Percentiles rank a stretch among this genome's conserved stretches.
Conservation (phyloP, 2,888 invertebrate species). For the Apamea sordens region DNA sequence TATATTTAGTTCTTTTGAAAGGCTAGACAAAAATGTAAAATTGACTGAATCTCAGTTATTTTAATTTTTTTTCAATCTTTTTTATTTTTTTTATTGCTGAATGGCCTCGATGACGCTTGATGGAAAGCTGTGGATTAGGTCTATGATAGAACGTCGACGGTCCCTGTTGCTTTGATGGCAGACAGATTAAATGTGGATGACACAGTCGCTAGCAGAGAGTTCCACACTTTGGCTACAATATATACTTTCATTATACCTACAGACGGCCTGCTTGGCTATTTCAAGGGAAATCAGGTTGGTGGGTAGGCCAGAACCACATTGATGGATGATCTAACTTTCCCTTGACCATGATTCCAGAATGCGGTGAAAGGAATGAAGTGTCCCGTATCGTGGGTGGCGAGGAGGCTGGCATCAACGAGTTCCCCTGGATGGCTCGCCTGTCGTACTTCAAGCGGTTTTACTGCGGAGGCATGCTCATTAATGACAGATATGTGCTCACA, state of each 20-base stretch:
- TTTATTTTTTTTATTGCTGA: neutral
- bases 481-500: slow-evolving; percentile 96
- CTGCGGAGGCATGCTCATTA: slow-evolving; percentile 96
- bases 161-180: neutral
- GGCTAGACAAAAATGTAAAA: neutral
- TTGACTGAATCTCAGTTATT: neutral
- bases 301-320: neutral
- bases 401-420: slow-evolving; percentile 94
- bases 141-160: neutral
- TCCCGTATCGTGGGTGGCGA: slow-evolving; percentile 95
- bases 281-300: neutral
- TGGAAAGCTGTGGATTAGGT: neutral
- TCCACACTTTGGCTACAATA: neutral
- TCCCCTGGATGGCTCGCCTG: slow-evolving; percentile 97
- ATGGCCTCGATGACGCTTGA: neutral
- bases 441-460: slow-evolving; percentile 97
- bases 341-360: slow-evolving; percentile 90
- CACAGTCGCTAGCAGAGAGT: neutral
- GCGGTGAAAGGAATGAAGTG: slow-evolving; percentile 95
- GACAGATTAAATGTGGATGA: neutral
- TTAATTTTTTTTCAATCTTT: neutral
- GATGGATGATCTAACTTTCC: neutral
- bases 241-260: neutral
- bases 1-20: neutral
- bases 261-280: neutral